Base-by-base conservation (phyloP, 1,140 invertebrate species). In the Bilobella aurantiaca region DNA sequence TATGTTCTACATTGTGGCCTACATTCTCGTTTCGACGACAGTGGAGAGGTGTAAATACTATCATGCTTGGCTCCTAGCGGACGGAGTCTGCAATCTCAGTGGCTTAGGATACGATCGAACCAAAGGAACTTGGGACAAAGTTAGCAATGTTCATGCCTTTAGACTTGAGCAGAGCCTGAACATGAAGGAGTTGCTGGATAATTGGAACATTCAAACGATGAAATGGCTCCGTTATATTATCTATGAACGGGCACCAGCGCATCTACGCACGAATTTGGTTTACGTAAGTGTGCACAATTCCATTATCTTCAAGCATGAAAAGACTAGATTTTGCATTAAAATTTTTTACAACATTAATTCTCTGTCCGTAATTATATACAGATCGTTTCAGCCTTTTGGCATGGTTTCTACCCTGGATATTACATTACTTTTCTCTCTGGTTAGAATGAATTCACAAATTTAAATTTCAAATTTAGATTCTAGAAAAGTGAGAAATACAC, bases 151-250 rank as follows among this genome's bases (percentile, higher is more conserved):
- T 16, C 85, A 96, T 76, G 86, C 94, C 63, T 79, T 88, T 31
- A 82, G 84, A 69, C 90, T 98, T 76, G 96, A 98, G 88, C 84
- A 86, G 70, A 86, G 87, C 1, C 79, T 85, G 27, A 94, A 85
- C 80, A 81, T 96, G 69, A 85, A 86, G 70, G 85, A 87, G 68
- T 84, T 86, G n/a, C 85, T 96, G 16, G 84, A 87, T 59, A 82
- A 84, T 61, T 97, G 94, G 94, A 97, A 97, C 78, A 89, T 87
- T 69, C 88, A 90, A 66, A 97, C 93, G 21, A 91, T 91, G 78
- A 78, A 82, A 70, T 97, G 94, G 94, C 80, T 97, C 32, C 82
- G 93, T 62, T 82, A 85, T 69, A 81, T 93, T 12, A 89, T 91
- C 66, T 97, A 95, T 78, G 89, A 93, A 73, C 83, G 94, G 71